Evolutionary conservation across 2,113 vertebrate genomes (phyloP).

Genomic region (Ctenodactylus gundi): DNA sequence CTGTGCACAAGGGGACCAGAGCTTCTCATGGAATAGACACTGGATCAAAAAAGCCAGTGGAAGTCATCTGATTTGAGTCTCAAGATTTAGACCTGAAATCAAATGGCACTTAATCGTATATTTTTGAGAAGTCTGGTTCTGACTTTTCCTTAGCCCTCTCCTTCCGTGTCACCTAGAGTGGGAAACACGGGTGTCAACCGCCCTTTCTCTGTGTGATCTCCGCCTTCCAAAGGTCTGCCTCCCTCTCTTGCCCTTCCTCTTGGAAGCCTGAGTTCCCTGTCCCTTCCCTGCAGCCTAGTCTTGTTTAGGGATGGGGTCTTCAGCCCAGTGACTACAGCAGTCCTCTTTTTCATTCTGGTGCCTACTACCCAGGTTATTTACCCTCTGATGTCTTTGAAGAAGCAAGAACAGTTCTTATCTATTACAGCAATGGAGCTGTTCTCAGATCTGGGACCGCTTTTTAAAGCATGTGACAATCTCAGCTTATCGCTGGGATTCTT

Average conservation of each 20-base stretch:
- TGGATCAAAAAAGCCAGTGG: neutral
- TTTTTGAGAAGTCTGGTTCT: neutral
- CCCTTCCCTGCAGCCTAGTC: no score
- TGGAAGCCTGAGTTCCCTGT: neutral
- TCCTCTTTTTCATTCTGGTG: neutral
- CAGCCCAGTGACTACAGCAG: neutral
- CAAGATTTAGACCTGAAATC: constrained; percentile 6
- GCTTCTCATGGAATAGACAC: neutral
- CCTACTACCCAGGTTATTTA: neutral
- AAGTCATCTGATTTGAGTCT: neutral
- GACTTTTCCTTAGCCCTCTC: neutral
- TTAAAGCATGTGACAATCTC: neutral
- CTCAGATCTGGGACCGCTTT: neutral
- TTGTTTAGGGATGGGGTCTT: neutral
- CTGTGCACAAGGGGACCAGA: neutral
- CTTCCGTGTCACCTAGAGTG: neutral
- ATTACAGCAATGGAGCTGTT: neutral
- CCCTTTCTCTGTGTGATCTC: neutral
- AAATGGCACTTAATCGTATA: neutral
- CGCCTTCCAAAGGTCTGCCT: neutral
- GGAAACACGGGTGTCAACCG: neutral
- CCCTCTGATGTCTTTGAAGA: neutral
- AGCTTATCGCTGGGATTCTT: neutral
- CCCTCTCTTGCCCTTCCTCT: neutral
- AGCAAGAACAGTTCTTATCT: neutral